These are phyloP conservation scores for Liasis olivaceus DNA, from an alignment of 2,797 vertebrate genomes.

Conservation along the genomic window DNA sequence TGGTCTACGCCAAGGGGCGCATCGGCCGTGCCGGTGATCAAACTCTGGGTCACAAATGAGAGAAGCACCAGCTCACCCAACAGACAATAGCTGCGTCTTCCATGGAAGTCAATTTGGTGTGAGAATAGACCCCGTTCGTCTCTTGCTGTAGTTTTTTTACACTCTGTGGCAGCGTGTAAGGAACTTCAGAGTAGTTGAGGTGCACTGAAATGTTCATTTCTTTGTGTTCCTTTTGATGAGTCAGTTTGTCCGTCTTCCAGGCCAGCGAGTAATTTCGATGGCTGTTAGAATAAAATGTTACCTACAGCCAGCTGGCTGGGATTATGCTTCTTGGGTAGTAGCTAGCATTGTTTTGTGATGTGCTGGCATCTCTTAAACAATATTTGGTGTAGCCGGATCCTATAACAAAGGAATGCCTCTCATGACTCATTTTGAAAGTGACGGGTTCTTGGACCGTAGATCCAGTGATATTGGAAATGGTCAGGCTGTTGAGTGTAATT, in stretches of 20 bases:
- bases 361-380: not conserved
- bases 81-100: not conserved
- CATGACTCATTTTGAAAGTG: not conserved
- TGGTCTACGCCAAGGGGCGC: fast-evolving
- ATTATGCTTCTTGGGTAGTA: not conserved
- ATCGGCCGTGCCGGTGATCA: not conserved
- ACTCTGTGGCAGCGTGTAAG: not conserved
- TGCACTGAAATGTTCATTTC: not conserved
- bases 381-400: not conserved
- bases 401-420: not conserved
- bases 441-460: not conserved
- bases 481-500: not conserved
- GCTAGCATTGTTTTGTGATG: no score
- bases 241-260: not conserved
- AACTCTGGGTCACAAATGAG: not conserved
- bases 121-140: not conserved
- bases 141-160: not conserved
- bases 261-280: not conserved
- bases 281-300: not conserved
- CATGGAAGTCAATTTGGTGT: conserved; percentile 7
- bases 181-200: not conserved
- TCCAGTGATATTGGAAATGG: no score
- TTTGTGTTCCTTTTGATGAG: not conserved
- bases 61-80: not conserved
- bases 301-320: not conserved